These are phyloP conservation scores for Sarcophaga carnaria DNA, from an alignment of 2,888 invertebrate genomes.

Conservation along the genomic window DNA sequence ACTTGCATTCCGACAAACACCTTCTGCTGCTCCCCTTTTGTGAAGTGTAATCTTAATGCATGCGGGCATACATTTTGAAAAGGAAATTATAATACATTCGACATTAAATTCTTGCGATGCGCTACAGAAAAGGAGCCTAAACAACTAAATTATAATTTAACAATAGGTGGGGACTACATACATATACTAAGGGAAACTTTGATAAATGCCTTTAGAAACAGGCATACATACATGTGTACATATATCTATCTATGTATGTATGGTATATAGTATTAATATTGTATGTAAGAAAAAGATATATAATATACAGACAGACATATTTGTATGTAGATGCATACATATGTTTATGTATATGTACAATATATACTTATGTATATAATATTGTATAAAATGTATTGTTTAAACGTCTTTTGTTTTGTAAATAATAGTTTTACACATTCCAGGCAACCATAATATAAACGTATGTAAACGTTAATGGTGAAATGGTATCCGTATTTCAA, in stretches of 20 bases:
- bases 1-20: neutral
- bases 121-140: conserved; percentile 31
- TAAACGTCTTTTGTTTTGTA: conserved; percentile 62
- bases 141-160: conserved; percentile 69
- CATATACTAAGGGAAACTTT: conserved; percentile 45
- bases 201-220: conserved; percentile 51
- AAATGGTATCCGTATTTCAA: no score
- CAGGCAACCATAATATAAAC: conserved; percentile 21
- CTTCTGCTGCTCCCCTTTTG: neutral
- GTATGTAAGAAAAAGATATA: conserved; percentile 33
- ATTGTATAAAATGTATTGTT: conserved; percentile 69
- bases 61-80: neutral
- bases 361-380: conserved; percentile 71
- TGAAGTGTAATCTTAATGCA: neutral
- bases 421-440: conserved; percentile 46
- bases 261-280: conserved; percentile 38
- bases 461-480: neutral
- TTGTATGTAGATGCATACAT: no score
- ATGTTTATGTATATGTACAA: no score
- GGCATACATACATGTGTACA: neutral
- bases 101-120: conserved; percentile 43
- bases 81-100: conserved; percentile 37
- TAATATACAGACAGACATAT: neutral
- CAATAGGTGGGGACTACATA: conserved; percentile 40
- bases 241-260: neutral